phyloP scores from a whole-genome alignment of 2,888 invertebrate genomes.

The Opisthograptis luteolata region DNA sequence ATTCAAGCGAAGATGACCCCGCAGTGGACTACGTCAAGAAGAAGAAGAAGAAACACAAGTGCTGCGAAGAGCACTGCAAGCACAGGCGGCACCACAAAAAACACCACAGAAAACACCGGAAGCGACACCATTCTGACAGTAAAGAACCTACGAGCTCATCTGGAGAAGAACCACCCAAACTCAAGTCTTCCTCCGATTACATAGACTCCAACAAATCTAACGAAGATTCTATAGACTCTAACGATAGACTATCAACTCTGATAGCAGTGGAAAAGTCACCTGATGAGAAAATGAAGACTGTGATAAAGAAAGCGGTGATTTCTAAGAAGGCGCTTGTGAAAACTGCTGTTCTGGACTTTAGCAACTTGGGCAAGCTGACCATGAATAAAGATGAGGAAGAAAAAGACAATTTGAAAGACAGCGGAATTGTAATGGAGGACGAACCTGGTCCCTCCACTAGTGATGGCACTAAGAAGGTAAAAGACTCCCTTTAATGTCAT shows the following conservation, averaged over 20 bases:
- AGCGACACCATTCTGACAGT: slow-evolving; percentile 86
- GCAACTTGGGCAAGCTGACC: slow-evolving; percentile 61
- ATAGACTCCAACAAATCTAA: slow-evolving; percentile 75
- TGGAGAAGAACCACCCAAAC: slow-evolving; percentile 76
- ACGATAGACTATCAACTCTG: slow-evolving; percentile 64
- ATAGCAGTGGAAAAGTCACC: slow-evolving; percentile 72
- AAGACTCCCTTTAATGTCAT: not conserved
- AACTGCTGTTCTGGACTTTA: slow-evolving; percentile 71
- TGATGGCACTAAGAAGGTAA: slow-evolving; percentile 69
- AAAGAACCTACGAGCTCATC: slow-evolving; percentile 80
- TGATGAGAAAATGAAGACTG: slow-evolving; percentile 74
- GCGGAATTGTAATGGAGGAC: slow-evolving; percentile 70
- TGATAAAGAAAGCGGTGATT: slow-evolving; percentile 71
- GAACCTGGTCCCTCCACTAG: slow-evolving; percentile 58
- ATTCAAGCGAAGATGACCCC: slow-evolving; percentile 74
- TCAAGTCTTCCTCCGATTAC: slow-evolving; percentile 70
- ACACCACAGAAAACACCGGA: slow-evolving; percentile 91
- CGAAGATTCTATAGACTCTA: slow-evolving; percentile 74
- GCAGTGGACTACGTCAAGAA: slow-evolving; percentile 82
- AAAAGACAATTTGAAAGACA: slow-evolving; percentile 75
- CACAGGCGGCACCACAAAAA: slow-evolving; percentile 91
- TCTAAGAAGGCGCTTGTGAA: slow-evolving; percentile 71
- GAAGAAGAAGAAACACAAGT: slow-evolving; percentile 88
- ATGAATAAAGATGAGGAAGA: slow-evolving; percentile 56
- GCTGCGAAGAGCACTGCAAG: slow-evolving; percentile 88